Evolutionary conservation across 2,113 vertebrate genomes (phyloP).

Genomic region (Pyxicephalus adspersus): DNA sequence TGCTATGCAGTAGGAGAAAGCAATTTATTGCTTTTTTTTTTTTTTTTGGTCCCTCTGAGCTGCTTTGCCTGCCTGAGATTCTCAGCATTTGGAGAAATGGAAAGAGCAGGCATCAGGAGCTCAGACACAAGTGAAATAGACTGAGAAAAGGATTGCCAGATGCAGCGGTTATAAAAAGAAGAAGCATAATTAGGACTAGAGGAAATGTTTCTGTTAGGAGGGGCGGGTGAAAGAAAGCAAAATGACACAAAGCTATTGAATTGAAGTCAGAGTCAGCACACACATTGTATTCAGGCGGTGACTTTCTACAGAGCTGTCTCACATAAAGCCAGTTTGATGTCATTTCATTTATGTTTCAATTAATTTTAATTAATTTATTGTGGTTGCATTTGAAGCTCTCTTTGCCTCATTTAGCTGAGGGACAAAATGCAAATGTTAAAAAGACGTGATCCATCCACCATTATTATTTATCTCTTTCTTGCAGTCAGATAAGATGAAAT

Average conservation of each 20-base stretch:
- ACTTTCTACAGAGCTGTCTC: conserved; percentile 23
- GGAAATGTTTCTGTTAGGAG: conserved; percentile 49
- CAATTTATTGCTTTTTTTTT: not conserved
- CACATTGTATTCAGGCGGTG: conserved; percentile 42
- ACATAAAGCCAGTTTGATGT: conserved; percentile 23
- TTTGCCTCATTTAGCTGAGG: conserved; percentile 2
- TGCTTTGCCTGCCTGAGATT: conserved; percentile 20
- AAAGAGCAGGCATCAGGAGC: conserved; percentile 29
- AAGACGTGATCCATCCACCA: not conserved
- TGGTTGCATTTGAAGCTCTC: conserved; percentile 17
- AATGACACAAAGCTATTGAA: conserved; percentile 51
- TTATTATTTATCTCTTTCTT: not conserved
- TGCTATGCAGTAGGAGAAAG: not conserved
- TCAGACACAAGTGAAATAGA: conserved; percentile 49
- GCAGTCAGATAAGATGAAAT: conserved; percentile 20
- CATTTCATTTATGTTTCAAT: conserved; percentile 45
- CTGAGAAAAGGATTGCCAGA: conserved; percentile 54
- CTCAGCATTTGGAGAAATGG: conserved; percentile 3
- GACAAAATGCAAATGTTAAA: conserved; percentile 14
- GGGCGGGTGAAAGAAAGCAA: conserved; percentile 20
- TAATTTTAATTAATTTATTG: conserved; percentile 50
- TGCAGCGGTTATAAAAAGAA: conserved; percentile 53
- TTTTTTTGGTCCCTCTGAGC: not conserved
- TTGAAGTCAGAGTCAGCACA: conserved; percentile 37
- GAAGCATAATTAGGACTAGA: conserved; percentile 55